phyloP scores from a whole-genome alignment of 2,113 vertebrate species.

The Eurypyga helias region DNA sequence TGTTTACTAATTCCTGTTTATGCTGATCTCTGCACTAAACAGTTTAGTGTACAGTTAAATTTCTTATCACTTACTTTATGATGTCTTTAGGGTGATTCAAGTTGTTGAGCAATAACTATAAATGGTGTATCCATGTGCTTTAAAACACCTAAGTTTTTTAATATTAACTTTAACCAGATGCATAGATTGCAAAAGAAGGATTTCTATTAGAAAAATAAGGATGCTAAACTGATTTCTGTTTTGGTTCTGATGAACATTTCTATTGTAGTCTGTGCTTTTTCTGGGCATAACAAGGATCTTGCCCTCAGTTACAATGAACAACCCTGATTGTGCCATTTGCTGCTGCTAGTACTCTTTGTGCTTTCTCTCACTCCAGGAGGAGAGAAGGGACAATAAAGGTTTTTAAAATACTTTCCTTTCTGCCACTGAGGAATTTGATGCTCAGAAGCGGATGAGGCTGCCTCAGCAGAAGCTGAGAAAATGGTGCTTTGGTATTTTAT shows the following conservation, averaged over 20 bases:
- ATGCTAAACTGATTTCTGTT: neutral
- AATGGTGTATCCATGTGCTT: conserved; percentile 20
- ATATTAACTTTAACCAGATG: neutral
- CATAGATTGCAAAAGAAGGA: neutral
- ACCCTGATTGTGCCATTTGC: neutral
- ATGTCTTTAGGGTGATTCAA: conserved; percentile 12
- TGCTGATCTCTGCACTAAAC: conserved; percentile 74
- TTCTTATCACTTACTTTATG: conserved; percentile 24
- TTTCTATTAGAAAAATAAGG: neutral
- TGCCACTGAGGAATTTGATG: neutral
- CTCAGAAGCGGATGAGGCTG: neutral
- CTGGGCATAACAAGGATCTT: neutral
- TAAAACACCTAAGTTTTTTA: neutral
- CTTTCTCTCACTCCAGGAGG: neutral
- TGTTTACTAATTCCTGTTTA: conserved; percentile 77
- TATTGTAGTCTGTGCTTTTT: neutral
- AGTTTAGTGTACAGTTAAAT: conserved; percentile 59
- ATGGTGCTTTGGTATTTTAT: neutral
- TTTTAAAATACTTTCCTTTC: neutral
- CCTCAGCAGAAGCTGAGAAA: neutral
- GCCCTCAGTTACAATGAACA: neutral
- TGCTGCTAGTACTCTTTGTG: neutral
- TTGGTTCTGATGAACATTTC: neutral
- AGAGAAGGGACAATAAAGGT: neutral
- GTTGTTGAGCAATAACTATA: conserved; percentile 38